Base-by-base conservation (phyloP, 1,140 invertebrate species). In the Drosophila pruinosa region DNA sequence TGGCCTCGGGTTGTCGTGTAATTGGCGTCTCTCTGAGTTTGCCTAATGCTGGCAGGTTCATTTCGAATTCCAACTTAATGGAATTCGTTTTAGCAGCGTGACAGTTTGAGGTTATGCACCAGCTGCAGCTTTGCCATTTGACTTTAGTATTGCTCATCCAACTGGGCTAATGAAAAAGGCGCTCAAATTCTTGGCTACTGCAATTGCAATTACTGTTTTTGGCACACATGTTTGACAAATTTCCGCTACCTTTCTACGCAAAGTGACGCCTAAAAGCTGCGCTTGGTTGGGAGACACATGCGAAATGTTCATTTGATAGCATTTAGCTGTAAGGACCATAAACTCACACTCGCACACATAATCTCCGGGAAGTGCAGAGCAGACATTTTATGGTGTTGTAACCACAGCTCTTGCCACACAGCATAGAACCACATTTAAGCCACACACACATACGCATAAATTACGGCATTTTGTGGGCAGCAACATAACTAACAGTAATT, bases 401-500 rank as follows among this genome's bases (percentile, higher is more conserved):
- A 74, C 80, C 76, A 36, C 81, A 75, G 36, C 63, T 28, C 17
- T 14, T 43, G 12, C 26, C 62, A 56, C 62, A 68, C n/a, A 41
- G 24, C 54, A 48, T 41, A 56, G 28, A 58, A 63, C 48, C 50
- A 38, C 61, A 68, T 39, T 36, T 22, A 43, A 43, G 38, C 39
- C 54, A 39, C 15, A 61, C 39, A 63, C 56, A 41, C 57, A 52
- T 70, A 43, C 63, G 57, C 77, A 86, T 85, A 77, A 86, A 74
- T 85, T 80, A 64, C 70, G 64, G 65, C 53, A 74, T 80, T 85
- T 80, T 72, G 82, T 78, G 81, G 82, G 78, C 53, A 73, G 74
- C 62, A 80, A 72, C 81, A 86, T 86, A 86, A 88, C 81, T 88
- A 86, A 86, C 77, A 64, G 74, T 88, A 86, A 86, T 86, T 86